These are phyloP conservation scores for Anthonomus grandis DNA, from an alignment of 1,140 invertebrate genomes.

Conservation along the genomic window DNA sequence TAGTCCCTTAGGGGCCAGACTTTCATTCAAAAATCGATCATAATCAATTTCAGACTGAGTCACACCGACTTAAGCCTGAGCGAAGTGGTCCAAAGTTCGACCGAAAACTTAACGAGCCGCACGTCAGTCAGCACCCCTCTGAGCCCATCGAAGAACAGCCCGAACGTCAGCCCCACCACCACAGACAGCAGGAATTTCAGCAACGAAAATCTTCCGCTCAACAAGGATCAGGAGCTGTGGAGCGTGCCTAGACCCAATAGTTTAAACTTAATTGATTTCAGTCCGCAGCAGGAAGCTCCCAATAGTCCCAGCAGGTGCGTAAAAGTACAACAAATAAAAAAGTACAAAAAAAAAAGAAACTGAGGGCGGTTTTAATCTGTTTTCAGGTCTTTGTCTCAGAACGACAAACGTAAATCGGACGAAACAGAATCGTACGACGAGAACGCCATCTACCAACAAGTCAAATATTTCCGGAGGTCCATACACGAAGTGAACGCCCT, in stretches of 20 bases:
- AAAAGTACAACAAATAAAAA: too few relatives aligned
- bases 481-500: slow-evolving; percentile 72
- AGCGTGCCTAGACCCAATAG: slow-evolving; percentile 12
- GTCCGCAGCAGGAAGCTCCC: slow-evolving; percentile 24
- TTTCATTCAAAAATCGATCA: too few relatives aligned
- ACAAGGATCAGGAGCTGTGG: slow-evolving; percentile 8
- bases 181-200: slow-evolving; percentile 25
- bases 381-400: slow-evolving; percentile 1
- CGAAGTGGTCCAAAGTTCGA: slow-evolving; percentile 39
- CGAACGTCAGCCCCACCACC: slow-evolving; percentile 39
- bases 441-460: slow-evolving; percentile 67
- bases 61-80: slow-evolving; percentile 40
- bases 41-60: slow-evolving; percentile 26
- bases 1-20: too few relatives aligned
- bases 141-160: slow-evolving; percentile 39
- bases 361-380: not conserved
- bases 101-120: slow-evolving; percentile 39
- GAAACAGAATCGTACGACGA: slow-evolving; percentile 45
- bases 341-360: not conserved
- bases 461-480: slow-evolving; percentile 68
- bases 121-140: slow-evolving; percentile 36
- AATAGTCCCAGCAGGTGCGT: slow-evolving; percentile 20
- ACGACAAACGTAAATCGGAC: slow-evolving; percentile 46
- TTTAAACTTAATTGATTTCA: slow-evolving; percentile 41
- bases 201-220: slow-evolving; percentile 17